Evolutionary conservation across 2,797 vertebrate genomes (phyloP).

Genomic region (Bucorvus abyssinicus): DNA sequence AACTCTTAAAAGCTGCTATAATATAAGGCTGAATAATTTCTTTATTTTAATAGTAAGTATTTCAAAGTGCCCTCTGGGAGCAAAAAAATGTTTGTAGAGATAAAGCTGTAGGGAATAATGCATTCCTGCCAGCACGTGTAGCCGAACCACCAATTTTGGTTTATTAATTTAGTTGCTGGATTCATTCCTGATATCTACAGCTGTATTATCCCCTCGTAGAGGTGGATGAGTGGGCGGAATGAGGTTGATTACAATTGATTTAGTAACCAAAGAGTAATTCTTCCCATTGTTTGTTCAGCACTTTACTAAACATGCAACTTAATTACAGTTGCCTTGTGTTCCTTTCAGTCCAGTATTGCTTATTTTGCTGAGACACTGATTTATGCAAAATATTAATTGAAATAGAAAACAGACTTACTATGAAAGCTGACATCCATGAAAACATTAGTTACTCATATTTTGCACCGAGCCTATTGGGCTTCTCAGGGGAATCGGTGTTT

Average conservation of each 20-base stretch:
- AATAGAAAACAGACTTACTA: constrained; percentile 55
- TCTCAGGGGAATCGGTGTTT: background rate
- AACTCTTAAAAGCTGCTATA: constrained; percentile 10
- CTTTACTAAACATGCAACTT: constrained; percentile 51
- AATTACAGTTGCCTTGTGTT: constrained; percentile 59
- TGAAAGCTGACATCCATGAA: constrained; percentile 32
- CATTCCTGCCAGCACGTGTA: background rate
- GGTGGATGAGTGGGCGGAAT: constrained; percentile 34
- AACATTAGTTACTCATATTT: constrained; percentile 42
- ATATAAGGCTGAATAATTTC: constrained; percentile 30
- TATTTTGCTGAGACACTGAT: constrained; percentile 51
- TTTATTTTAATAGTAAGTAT: constrained; percentile 18
- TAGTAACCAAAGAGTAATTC: constrained; percentile 53
- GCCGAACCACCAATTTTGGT: constrained; percentile 45
- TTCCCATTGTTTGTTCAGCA: constrained; percentile 61
- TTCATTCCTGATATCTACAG: constrained; percentile 48
- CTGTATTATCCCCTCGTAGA: constrained; percentile 39
- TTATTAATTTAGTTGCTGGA: constrained; percentile 62
- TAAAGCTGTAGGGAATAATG: constrained; percentile 16
- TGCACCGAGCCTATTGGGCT: background rate
- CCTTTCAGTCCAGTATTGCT: constrained; percentile 27
- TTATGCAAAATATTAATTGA: constrained; percentile 67
- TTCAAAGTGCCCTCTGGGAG: constrained; percentile 21
- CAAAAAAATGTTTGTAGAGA: constrained; percentile 32
- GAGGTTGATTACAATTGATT: constrained; percentile 64